Conservation (phyloP, 1,140 invertebrate species). For the Venustaconcha ellipsiformis region DNA sequence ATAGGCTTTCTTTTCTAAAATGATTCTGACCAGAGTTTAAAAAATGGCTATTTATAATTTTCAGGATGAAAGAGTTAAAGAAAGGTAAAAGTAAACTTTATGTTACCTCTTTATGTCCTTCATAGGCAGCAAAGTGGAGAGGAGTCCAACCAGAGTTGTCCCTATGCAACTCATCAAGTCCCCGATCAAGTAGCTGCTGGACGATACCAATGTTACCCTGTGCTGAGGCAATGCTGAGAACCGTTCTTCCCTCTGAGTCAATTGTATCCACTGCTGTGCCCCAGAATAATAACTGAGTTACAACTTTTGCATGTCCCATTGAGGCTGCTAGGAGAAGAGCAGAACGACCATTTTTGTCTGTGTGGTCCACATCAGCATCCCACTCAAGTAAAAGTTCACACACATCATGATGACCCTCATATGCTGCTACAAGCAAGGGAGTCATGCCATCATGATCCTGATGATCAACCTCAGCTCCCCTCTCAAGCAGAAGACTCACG, state of each 20-base stretch:
- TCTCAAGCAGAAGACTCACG: constrained; percentile 79
- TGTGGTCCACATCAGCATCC: constrained; percentile 88
- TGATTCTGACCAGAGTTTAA: too few relatives aligned
- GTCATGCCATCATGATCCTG: constrained; percentile 94
- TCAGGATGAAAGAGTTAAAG: too few relatives aligned
- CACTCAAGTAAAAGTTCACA: constrained; percentile 87
- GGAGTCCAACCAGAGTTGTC: constrained; percentile 90
- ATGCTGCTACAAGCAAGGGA: constrained; percentile 87
- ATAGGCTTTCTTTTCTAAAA: too few relatives aligned
- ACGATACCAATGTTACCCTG: constrained; percentile 88
- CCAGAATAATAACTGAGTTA: constrained; percentile 86
- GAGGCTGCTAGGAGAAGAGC: constrained; percentile 85
- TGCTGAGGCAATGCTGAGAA: constrained; percentile 82
- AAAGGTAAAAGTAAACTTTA: too few relatives aligned
- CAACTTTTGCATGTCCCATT: constrained; percentile 86
- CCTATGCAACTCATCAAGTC: constrained; percentile 76
- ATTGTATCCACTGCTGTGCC: constrained; percentile 91
- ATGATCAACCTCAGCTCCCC: constrained; percentile 81
- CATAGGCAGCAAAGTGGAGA: constrained; percentile 91
- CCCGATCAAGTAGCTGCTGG: constrained; percentile 86
- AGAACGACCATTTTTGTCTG: constrained; percentile 82
- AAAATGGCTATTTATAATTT: too few relatives aligned
- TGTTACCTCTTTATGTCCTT: constrained; percentile 87
- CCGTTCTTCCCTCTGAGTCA: constrained; percentile 91
- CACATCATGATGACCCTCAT: constrained; percentile 75